These are phyloP conservation scores for Eueides isabella DNA, from an alignment of 1,140 invertebrate species.

Conservation along the genomic window DNA sequence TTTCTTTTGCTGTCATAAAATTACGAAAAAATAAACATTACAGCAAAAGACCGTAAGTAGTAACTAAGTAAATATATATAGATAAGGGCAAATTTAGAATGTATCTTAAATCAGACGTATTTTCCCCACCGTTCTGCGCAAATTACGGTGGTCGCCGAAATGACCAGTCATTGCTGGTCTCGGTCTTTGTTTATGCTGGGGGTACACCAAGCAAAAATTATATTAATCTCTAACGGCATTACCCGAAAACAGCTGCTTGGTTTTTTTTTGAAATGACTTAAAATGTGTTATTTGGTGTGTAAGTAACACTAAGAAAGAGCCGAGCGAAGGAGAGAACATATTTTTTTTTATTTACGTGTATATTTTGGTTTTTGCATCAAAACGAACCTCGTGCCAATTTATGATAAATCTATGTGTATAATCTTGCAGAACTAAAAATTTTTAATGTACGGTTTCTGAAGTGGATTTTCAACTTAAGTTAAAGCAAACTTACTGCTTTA, in stretches of 20 bases:
- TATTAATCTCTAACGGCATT: not conserved
- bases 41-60: not conserved
- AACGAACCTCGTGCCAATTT: too few species aligned
- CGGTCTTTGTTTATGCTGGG: conserved; percentile 17
- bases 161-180: conserved; percentile 25
- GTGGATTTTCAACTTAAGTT: not conserved
- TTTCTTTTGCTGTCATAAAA: not conserved
- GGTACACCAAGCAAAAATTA: conserved; percentile 10
- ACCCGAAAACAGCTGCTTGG: too few species aligned
- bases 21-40: not conserved
- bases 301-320: too few species aligned
- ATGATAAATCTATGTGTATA: not conserved
- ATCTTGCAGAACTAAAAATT: not conserved
- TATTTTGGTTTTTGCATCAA: too few species aligned
- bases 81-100: not conserved
- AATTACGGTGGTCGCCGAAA: conserved; percentile 27
- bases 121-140: conserved; percentile 18
- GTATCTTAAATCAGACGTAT: conserved; percentile 24
- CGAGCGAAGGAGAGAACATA: too few species aligned
- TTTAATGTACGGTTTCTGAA: not conserved
- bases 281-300: too few species aligned
- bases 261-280: too few species aligned
- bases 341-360: too few species aligned
- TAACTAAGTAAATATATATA: not conserved
- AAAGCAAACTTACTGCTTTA: not conserved